Conservation (phyloP, 2,113 vertebrate genomes). For the Acrocephalus kingi region DNA sequence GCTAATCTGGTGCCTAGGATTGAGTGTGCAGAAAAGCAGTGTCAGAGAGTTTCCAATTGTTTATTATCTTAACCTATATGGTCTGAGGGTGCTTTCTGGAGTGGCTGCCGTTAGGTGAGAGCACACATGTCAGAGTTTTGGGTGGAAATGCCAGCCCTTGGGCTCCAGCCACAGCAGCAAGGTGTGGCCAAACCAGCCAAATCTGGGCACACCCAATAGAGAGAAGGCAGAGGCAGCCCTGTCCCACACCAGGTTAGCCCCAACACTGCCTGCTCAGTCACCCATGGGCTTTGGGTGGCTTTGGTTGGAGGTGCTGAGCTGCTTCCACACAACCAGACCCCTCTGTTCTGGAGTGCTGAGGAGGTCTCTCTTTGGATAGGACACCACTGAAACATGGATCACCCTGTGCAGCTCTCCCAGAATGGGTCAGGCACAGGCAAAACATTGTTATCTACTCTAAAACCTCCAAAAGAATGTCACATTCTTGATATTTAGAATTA, state of each 20-base stretch:
- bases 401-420: not conserved
- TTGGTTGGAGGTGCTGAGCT: not conserved
- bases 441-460: not conserved
- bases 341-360: not conserved
- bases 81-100: not conserved
- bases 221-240: not conserved
- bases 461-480: not conserved
- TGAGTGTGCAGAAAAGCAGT: not conserved
- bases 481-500: not conserved
- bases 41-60: slow-evolving; percentile 20
- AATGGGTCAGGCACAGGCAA: not conserved
- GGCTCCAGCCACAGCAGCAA: not conserved
- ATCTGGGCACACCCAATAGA: fast-evolving
- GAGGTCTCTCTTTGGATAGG: not conserved
- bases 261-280: fast-evolving
- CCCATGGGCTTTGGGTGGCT: fast-evolving
- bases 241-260: fast-evolving
- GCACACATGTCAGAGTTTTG: fast-evolving
- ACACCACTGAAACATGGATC: not conserved
- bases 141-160: not conserved
- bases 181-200: not conserved
- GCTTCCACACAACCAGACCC: not conserved
- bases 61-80: not conserved
- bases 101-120: not conserved
- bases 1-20: slow-evolving; percentile 41